phyloP scores from a whole-genome alignment of 2,888 invertebrate species.

The Brachyptera risi region DNA sequence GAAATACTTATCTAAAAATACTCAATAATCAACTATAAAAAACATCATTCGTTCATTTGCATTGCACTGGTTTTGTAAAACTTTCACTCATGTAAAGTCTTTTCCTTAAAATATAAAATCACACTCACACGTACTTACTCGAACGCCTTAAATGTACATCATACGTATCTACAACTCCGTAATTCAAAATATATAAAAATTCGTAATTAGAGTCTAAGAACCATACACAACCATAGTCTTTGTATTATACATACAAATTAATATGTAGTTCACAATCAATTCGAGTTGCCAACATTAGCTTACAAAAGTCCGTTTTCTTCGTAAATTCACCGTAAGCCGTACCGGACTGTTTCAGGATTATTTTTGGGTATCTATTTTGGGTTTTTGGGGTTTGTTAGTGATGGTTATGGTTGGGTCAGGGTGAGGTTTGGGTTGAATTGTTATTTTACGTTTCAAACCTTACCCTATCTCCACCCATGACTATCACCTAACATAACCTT shows the following conservation, averaged over 20 bases:
- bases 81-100: neutral
- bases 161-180: neutral
- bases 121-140: neutral
- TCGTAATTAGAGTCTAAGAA: constrained; percentile 18
- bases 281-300: no score
- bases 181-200: constrained; percentile 1
- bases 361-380: no score
- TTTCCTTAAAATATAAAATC: neutral
- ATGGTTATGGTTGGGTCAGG: no score
- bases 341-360: no score
- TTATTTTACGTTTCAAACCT: no score
- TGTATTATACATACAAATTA: constrained; percentile 19
- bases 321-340: no score
- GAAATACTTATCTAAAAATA: neutral
- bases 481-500: no score
- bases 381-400: no score
- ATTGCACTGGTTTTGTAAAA: neutral
- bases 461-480: no score
- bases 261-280: no score
- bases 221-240: constrained; percentile 25
- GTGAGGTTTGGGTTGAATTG: no score
- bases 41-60: neutral
- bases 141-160: neutral
- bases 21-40: neutral
- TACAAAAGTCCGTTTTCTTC: no score